A percentile compares a stretch with the other conserved stretches of the same genome.
Conservation (phyloP, 2,888 invertebrate genomes). For the Ephialtes manifestator region DNA sequence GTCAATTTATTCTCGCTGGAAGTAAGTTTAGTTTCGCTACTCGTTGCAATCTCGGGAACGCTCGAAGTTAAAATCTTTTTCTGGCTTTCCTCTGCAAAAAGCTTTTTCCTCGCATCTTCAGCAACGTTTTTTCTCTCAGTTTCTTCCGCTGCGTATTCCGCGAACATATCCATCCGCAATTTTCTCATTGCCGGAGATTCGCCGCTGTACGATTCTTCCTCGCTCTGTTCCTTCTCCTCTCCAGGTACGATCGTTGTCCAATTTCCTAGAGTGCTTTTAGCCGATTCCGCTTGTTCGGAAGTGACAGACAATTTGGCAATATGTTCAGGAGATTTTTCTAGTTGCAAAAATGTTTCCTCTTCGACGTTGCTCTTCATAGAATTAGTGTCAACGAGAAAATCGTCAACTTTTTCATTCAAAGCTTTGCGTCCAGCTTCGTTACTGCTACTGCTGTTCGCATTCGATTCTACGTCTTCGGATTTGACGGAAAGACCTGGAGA, state of each 20-base stretch:
- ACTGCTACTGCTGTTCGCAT: conserved; percentile 26
- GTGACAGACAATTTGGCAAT: background rate
- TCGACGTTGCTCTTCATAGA: background rate
- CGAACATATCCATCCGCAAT: conserved; percentile 78
- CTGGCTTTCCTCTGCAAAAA: conserved; percentile 27
- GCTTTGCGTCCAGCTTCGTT: conserved; percentile 19
- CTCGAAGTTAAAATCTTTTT: background rate
- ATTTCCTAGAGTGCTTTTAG: conserved; percentile 40
- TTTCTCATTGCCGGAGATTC: conserved; percentile 69
- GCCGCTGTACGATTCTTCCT: conserved; percentile 53
- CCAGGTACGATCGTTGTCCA: conserved; percentile 52
- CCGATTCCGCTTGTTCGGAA: conserved; percentile 28
- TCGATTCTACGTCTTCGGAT: conserved; percentile 74
- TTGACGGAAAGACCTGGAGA: conserved; percentile 81
- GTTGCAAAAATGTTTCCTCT: conserved; percentile 21
- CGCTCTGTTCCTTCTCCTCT: conserved; percentile 56
- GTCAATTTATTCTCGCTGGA: conserved; percentile 61
- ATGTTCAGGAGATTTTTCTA: conserved; percentile 37
- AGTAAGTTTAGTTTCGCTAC: conserved; percentile 61
- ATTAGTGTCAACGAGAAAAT: background rate
- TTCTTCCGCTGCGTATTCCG: conserved; percentile 72
- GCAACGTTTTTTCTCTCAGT: conserved; percentile 23
- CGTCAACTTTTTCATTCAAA: conserved; percentile 14
- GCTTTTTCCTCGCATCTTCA: conserved; percentile 42
- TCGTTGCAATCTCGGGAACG: conserved; percentile 13